Evolutionary conservation across 2,888 invertebrate genomes (phyloP), one percentile per base, ranked within the genome.

Genomic region (Idaea dimidiata): DNA sequence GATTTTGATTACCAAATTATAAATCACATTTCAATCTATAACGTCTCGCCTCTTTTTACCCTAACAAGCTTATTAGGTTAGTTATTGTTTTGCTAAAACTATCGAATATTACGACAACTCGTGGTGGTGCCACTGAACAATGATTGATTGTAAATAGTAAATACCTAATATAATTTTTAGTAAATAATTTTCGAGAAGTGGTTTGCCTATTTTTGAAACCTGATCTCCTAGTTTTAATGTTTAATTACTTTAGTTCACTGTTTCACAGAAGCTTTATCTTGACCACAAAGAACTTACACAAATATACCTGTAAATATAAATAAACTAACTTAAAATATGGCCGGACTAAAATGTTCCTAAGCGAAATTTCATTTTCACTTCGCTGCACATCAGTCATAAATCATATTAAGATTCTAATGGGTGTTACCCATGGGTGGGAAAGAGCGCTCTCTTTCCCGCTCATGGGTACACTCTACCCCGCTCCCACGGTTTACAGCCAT

Each of bases 131-230:
- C 2, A 43, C 43, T 43, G 43, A 43, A 43, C 43, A 43, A 43
- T 43, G 8, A 43, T 43, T 43, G 14, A 43, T 43, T 69, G 66
- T 71, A 67, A 68, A 69, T 69, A 67, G 58, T 59, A 62, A 62
- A 58, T 54, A 60, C 14, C 14, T 43, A 43, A 43, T 43, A 43
- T 43, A 43, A 56, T 56, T 58, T 54, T 61, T 63, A 61, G 66
- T 59, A 31, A 58, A 64, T 67, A 71, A 59, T 64, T 63, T n/a
- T 56, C 66, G 43, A 43, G 43, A 63, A 70, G 81, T 82, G 83
- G 75, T 83, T 83, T 83, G 83, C 83, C 83, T 71, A 77, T 82
- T 83, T 83, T 83, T 79, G 78, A 82, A 43, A 77, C 66, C 72
- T 81, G 83, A 83, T 82, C 83, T 83, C 83, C 75, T 61, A 80